Percentiles rank a stretch among this genome's conserved stretches.
phyloP scores from a whole-genome alignment of 2,113 vertebrate genomes.

The Oryzias melastigma region DNA sequence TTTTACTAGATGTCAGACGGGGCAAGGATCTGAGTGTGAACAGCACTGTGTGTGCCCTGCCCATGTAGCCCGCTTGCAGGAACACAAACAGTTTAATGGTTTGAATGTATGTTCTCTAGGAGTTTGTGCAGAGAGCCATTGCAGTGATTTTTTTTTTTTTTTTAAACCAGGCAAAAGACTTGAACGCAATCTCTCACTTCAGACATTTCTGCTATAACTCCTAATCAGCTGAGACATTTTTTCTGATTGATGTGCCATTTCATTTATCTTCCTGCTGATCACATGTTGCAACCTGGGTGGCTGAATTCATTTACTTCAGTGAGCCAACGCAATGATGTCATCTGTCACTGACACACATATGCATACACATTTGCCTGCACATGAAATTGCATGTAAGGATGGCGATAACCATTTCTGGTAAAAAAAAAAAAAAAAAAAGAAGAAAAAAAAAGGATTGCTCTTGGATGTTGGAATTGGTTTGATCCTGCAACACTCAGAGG shows the following conservation, averaged over 20 bases:
- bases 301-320: conserved; percentile 7
- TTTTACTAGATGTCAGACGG: conserved; percentile 9
- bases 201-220: no score
- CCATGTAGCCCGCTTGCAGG: conserved; percentile 16
- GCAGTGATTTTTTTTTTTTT: no score
- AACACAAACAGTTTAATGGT: conserved; percentile 34
- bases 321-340: no score
- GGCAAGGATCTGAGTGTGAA: conserved; percentile 9
- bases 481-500: conserved; percentile 33
- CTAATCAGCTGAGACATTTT: no score
- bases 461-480: conserved; percentile 21
- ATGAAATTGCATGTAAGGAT: conserved; percentile 1
- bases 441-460: conserved; percentile 7
- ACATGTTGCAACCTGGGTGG: conserved; percentile 7
- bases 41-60: conserved; percentile 17
- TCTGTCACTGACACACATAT: no score
- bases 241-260: neutral
- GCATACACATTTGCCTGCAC: no score
- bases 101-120: conserved; percentile 17
- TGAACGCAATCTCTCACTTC: no score
- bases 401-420: no score
- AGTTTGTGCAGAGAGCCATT: no score
- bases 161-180: no score
- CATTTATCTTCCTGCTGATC: neutral
- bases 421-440: neutral